Base-by-base conservation (phyloP, 2,888 invertebrate genomes). In the Tinea pellionella region DNA sequence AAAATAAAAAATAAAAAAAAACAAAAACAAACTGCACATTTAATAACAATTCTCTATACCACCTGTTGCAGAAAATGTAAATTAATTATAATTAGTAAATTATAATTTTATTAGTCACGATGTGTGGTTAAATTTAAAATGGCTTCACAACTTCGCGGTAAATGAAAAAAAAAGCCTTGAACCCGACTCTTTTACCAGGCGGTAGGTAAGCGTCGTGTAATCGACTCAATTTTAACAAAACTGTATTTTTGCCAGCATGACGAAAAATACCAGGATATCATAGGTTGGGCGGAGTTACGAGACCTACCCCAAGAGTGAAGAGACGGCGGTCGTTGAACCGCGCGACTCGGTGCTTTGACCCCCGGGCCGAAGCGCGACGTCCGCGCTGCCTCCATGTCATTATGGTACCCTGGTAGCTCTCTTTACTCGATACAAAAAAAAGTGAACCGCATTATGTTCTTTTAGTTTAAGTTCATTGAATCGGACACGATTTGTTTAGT, bases 281-380 rank as follows among this genome's bases (percentile, higher is more conserved):
- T 53, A 12, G 19, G 11, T 53, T 24, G 53, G 19, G 53, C 18
- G 53, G 53, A 53, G 53, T 78, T 78, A 78, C 78, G 78, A 79
- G 71, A 78, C 74, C 72, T 75, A 75, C 75, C 78, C 74, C 75
- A 72, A 73, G 71, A 68, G 71, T 64, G 67, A 63, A 70, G 68
- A 67, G 71, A 68, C 66, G 65, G 74, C 74, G 81, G 78, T 81
- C 78, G 71, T 77, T 77, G 80, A 80, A 78, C 77, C 71, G 71
- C 68, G 71, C 69, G 69, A 68, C 70, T 47, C 53, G 32, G 57
- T 57, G 57, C 57, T 32, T 57, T 57, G 57, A 57, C 55, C 55
- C 55, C 53, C 53, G 24, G 53, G 18, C 53, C 53, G 53, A 53
- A 8, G 53, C 53, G 53, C 53, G 53, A 53, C 53, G 53, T 53